Conservation (phyloP, 2,797 vertebrate species). For the Ispidina picta region DNA sequence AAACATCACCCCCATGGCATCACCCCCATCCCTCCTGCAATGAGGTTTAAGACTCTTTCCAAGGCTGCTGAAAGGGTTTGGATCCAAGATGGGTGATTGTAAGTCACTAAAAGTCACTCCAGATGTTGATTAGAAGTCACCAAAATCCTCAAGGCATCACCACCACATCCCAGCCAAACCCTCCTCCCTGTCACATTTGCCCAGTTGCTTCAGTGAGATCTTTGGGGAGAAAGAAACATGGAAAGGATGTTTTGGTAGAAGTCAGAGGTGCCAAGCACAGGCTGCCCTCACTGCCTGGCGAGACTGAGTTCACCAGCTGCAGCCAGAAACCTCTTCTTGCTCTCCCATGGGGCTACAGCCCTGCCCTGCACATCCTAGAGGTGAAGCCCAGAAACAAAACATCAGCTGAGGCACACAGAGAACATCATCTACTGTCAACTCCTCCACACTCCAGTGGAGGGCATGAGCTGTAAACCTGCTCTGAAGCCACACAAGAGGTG, state of each 20-base stretch:
- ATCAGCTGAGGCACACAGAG: neutral
- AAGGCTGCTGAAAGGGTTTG: neutral
- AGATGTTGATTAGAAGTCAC: neutral
- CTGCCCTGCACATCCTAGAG: neutral
- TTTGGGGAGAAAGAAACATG: neutral
- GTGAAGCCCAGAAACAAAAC: neutral
- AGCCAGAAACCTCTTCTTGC: neutral
- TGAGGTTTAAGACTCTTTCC: neutral
- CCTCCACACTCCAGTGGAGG: accelerated
- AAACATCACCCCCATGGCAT: accelerated
- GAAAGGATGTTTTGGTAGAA: neutral
- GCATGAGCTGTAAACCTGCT: neutral
- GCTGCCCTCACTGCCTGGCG: neutral
- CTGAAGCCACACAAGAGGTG: accelerated
- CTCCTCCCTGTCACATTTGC: accelerated
- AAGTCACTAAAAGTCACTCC: neutral
- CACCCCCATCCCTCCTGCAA: accelerated
- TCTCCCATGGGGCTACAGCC: neutral
- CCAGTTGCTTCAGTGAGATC: neutral
- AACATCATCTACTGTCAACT: accelerated
- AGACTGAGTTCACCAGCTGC: accelerated
- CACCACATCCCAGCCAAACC: accelerated
- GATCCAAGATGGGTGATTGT: accelerated
- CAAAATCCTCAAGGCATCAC: neutral
- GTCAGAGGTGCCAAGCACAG: neutral